Percentiles rank a stretch among this genome's conserved stretches.
Evolutionary conservation across 2,113 vertebrate species (phyloP).

Genomic region (Argyrosomus japonicus): DNA sequence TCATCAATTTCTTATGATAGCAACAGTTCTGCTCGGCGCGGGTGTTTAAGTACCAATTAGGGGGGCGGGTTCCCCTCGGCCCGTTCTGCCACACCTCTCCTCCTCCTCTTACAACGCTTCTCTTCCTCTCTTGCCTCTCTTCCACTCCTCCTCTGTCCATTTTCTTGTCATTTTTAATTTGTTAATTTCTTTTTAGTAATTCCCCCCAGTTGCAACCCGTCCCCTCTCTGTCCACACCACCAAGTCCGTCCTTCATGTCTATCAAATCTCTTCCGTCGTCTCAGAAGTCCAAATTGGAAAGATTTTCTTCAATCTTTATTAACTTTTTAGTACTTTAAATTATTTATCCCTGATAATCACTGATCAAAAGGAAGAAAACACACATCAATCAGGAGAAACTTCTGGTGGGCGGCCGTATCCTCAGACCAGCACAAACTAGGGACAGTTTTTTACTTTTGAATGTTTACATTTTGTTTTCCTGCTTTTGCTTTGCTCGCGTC

Average conservation of each 20-base stretch:
- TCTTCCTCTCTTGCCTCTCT: slow-evolving; percentile 26
- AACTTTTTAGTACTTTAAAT: slow-evolving; percentile 86
- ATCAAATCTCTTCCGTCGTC: slow-evolving; percentile 55
- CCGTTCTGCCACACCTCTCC: slow-evolving; percentile 80
- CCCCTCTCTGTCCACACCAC: slow-evolving; percentile 19
- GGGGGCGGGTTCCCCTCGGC: slow-evolving; percentile 78
- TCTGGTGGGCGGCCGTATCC: slow-evolving; percentile 45
- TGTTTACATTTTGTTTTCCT: neutral
- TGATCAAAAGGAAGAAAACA: slow-evolving; percentile 84
- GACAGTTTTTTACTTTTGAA: slow-evolving; percentile 6
- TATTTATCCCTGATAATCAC: slow-evolving; percentile 84
- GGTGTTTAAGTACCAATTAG: slow-evolving; percentile 88
- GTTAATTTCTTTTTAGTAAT: neutral
- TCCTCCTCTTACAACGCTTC: slow-evolving; percentile 61
- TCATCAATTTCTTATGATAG: slow-evolving; percentile 91
- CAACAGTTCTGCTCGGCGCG: slow-evolving; percentile 85
- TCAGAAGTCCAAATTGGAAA: slow-evolving; percentile 58
- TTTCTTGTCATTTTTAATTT: slow-evolving; percentile 34
- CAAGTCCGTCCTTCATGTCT: slow-evolving; percentile 42
- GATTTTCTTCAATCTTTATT: slow-evolving; percentile 77
- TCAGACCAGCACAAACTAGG: slow-evolving; percentile 34
- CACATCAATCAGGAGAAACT: slow-evolving; percentile 80
- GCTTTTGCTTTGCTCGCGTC: neutral
- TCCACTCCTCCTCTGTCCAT: slow-evolving; percentile 35
- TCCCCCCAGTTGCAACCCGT: slow-evolving; percentile 23